Percentiles rank a stretch among this genome's conserved stretches.
Conservation (phyloP, 2,888 invertebrate genomes). For the Mermis nigrescens region DNA sequence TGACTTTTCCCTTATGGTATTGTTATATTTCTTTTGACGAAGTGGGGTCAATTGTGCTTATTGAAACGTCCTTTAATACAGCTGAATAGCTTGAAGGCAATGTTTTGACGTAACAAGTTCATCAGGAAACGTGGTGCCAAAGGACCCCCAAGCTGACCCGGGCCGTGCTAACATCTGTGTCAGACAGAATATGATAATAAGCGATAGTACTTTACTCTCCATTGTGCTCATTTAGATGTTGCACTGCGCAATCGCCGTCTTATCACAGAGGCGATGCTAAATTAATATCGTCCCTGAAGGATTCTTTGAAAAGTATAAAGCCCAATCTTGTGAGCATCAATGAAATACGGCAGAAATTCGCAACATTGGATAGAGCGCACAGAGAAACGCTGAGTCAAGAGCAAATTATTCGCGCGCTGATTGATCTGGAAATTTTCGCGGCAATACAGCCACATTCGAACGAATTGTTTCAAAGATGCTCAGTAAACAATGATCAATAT, state of each 20-base stretch:
- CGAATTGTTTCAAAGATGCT: not conserved
- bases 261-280: conserved; percentile 3
- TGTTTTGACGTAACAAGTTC: too few relatives aligned
- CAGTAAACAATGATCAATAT: not conserved
- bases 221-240: too few relatives aligned
- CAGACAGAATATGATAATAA: too few relatives aligned
- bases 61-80: too few relatives aligned
- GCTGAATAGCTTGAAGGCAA: too few relatives aligned
- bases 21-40: too few relatives aligned
- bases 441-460: not conserved
- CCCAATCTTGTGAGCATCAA: not conserved
- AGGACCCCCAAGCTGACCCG: too few relatives aligned
- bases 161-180: too few relatives aligned
- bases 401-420: not conserved
- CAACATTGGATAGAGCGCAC: not conserved
- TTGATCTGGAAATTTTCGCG: not conserved
- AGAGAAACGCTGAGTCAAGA: not conserved
- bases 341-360: not conserved
- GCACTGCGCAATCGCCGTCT: not conserved
- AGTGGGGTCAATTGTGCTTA: too few relatives aligned
- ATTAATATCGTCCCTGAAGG: not conserved
- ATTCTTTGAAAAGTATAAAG: not conserved
- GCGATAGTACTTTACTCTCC: too few relatives aligned
- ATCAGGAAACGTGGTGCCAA: too few relatives aligned
- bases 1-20: too few relatives aligned